Evolutionary conservation across 2,888 invertebrate genomes (phyloP), one percentile per base, ranked within the genome.

Genomic region (Ectropis crepuscularia): DNA sequence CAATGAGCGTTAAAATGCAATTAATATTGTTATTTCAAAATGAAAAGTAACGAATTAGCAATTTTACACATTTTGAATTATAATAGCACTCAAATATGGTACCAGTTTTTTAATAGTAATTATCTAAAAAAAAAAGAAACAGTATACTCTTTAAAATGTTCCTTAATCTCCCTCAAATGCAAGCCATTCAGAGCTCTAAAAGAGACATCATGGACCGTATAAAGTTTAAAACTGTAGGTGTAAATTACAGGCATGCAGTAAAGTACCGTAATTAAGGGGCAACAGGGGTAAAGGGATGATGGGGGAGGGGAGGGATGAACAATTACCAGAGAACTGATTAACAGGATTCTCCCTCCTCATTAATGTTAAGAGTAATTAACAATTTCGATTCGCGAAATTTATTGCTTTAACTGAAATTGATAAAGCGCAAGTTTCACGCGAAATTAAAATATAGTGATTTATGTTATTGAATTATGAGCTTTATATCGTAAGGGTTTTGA

Each of bases 321-420:
- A 77, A 80, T 80, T 73, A 76, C 76, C 65, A 50, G 67, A 68
- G 63, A 74, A 72, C 81, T 76, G 74, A 82, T 78, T 63, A 78
- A 78, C 74, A 74, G 63, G 67, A 76, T 67, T 67, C 75, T 71
- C 75, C 70, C 74, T 76, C 63, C 68, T 70, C 76, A 77, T 79
- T 79, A 78, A 77, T 73, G 73, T 68, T 68, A 60, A 67, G 64
- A 67, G 73, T 76, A 79, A 81, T 78, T 75, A 79, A 75, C 72
- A 69, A 74, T 75, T 76, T 73, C 68, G 74, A 79, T 76, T 76
- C 72, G 72, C 73, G 63, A 72, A 75, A 67, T 65, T 63, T 63
- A 68, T 68, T 63, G 59, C 67, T 57, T 39, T 38, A 63, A 68
- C 11, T 60, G 53, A 63, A 67, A 65, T 67, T 67, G 67, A 69